Evolutionary conservation across 2,113 vertebrate genomes (phyloP).

Genomic region (Mirounga angustirostris): DNA sequence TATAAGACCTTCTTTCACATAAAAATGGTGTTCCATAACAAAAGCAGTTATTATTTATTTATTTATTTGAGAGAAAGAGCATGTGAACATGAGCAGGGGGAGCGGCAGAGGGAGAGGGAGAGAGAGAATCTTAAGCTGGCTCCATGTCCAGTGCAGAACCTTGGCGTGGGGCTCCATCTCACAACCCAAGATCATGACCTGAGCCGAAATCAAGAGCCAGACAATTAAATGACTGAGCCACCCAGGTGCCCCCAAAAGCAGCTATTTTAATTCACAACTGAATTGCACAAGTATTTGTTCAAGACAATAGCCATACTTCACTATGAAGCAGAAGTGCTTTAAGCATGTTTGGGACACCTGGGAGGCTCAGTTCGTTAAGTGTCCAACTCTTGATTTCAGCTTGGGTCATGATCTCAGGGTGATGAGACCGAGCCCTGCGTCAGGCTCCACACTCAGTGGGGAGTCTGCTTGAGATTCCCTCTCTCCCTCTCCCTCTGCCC

Average conservation of each 20-base stretch:
- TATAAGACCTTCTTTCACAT: not conserved
- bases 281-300: rapidly evolving
- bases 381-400: too few species aligned
- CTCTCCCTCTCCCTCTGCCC: not conserved
- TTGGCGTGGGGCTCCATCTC: not conserved
- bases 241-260: not conserved
- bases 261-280: not conserved
- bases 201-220: not conserved
- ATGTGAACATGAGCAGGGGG: not conserved
- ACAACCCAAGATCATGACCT: not conserved
- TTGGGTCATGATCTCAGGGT: not conserved
- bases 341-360: not conserved
- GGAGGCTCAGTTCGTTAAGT: too few species aligned
- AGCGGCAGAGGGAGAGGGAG: not conserved
- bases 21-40: not conserved
- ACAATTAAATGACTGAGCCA: too few species aligned
- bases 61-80: not conserved
- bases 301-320: not conserved
- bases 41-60: not conserved
- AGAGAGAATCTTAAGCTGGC: not conserved
- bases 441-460: not conserved
- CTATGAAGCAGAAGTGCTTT: not conserved
- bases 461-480: not conserved
- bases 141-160: not conserved
- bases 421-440: not conserved